Evolutionary conservation across 37 sponge, comb jelly and placozoan genomes (phyloP), one percentile per base, ranked within the genome.

Genomic region (Haliclona indistincta): DNA sequence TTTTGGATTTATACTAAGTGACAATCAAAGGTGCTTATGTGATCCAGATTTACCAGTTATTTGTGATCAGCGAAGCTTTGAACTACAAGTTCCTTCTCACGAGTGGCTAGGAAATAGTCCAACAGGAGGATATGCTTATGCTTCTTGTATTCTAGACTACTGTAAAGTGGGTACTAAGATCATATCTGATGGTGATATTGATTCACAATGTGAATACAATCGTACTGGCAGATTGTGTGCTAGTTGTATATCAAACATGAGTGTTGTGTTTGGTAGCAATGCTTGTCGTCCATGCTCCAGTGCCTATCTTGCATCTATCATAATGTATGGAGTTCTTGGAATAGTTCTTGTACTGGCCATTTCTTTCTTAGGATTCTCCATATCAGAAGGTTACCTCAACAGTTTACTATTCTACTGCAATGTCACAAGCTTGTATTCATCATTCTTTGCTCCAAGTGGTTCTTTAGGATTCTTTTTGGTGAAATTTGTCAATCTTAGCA

Each of bases 351-450:
- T 78, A 15, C 29, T 52, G 19, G 26, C 43, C 45, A 67, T 85
- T 22, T 20, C n/a, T 7, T 78, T 73, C 40, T 45, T 85, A n/a
- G 65, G 33, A 4, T 33, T 85, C 1, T 66, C 67, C 19, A 64
- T 85, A n/a, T 63, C 86, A 10, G 68, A 78, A 23, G 86, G 86
- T 28, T 78, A 70, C 64, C 67, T 78, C 4, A 73, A 78, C 72
- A 64, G 71, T 8, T 54, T 85, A 13, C 40, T 85, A 3, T 72
- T 85, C 49, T 85, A 77, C 43, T 26, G 73, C 10, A 85, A 73
- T 39, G 54, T 85, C 20, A 2, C 65, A 22, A 70, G 56, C 36
- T 3, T 85, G 19, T 77, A 44, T 28, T 5, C 56, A 22, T 79
- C 68, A 28, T 43, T 62, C 17, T 64, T 73, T 39, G 35, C 63